Conservation (phyloP, 2,888 invertebrate species). For the Nymphalis polychloros region DNA sequence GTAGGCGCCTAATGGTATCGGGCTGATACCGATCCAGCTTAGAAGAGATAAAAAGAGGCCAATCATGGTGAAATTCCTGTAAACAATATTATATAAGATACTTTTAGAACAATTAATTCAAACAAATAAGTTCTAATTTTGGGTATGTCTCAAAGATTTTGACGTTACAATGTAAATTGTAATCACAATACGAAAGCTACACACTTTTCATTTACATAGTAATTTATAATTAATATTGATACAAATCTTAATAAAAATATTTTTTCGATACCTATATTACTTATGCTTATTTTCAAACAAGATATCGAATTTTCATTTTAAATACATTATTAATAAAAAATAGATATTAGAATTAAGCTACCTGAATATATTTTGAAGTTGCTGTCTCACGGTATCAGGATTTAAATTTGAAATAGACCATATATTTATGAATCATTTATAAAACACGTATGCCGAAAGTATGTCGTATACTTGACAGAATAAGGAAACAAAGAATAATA, state of each 20-base stretch:
- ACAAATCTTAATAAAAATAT: too few relatives aligned
- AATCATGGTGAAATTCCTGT: constrained; percentile 53
- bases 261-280: too few relatives aligned
- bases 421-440: background rate
- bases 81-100: constrained; percentile 12
- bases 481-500: background rate
- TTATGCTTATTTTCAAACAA: too few relatives aligned
- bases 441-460: background rate
- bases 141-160: too few relatives aligned
- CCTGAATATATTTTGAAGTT: constrained; percentile 6
- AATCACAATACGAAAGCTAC: too few relatives aligned
- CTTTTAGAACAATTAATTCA: background rate
- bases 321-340: background rate
- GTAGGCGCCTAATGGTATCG: constrained; percentile 66
- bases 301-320: too few relatives aligned
- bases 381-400: background rate
- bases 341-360: background rate
- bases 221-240: too few relatives aligned
- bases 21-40: constrained; percentile 56
- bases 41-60: constrained; percentile 57
- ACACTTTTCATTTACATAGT: too few relatives aligned
- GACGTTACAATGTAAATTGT: too few relatives aligned
- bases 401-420: too few relatives aligned
- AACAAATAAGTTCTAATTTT: too few relatives aligned
- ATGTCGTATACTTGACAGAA: background rate